phyloP scores from a whole-genome alignment of 2,888 invertebrate species.

The Pyrrhosoma nymphula region DNA sequence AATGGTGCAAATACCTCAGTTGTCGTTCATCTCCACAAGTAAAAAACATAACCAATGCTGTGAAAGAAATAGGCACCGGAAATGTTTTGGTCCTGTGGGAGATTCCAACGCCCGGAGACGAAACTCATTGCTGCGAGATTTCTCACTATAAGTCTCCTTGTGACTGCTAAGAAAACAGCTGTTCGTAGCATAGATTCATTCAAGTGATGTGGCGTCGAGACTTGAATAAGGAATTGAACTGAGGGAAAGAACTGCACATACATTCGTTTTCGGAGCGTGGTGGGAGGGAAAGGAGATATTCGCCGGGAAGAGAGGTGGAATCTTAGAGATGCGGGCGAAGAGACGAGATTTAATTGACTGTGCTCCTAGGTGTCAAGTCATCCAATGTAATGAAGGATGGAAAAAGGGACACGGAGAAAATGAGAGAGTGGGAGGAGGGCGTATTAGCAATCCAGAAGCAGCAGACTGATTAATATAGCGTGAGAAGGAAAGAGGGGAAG shows the following conservation, averaged over 20 bases:
- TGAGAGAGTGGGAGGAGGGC: not conserved
- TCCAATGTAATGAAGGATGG: not conserved
- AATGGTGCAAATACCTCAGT: no score
- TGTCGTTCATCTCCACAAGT: no score
- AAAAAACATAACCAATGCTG: no score
- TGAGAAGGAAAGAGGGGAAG: not conserved
- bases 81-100: no score
- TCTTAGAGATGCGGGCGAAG: not conserved
- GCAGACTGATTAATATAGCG: not conserved
- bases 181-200: no score
- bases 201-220: no score
- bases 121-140: no score
- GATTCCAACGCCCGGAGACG: no score
- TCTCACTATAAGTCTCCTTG: no score
- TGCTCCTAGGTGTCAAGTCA: slow-evolving; percentile 10
- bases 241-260: not conserved
- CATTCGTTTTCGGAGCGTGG: not conserved
- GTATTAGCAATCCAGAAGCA: slow-evolving; percentile 33
- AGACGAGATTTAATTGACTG: slow-evolving; percentile 46
- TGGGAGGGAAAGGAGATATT: not conserved
- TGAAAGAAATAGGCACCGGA: no score
- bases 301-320: not conserved
- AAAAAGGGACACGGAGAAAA: not conserved
- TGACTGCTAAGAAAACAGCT: no score
- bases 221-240: no score